Percentiles rank a stretch among this genome's conserved stretches.
Conservation (phyloP, 53 echinoderm and acorn worm genomes). For the Echinometra lucunter region DNA sequence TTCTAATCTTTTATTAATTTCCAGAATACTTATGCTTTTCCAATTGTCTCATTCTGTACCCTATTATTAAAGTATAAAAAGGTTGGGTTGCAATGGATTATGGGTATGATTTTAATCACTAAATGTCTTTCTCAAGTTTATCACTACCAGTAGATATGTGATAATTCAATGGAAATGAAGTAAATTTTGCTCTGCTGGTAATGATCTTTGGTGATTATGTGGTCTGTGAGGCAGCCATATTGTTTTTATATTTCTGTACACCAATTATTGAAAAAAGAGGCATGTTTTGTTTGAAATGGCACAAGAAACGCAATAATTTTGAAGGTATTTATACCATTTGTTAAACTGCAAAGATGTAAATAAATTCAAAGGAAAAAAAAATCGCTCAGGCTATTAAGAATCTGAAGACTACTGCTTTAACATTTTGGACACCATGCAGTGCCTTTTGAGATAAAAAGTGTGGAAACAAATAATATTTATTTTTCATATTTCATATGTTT, state of each 20-base stretch:
- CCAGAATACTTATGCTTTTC: too few species aligned
- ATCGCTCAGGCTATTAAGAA: too few species aligned
- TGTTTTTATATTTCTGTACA: not conserved
- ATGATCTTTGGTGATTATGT: not conserved
- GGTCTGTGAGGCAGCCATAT: not conserved
- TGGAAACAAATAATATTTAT: not conserved
- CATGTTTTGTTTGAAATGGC: not conserved
- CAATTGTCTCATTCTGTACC: not conserved
- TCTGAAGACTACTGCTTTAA: not conserved
- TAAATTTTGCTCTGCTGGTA: not conserved
- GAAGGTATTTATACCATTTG: not conserved
- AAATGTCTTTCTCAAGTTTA: not conserved
- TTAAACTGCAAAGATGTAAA: not conserved
- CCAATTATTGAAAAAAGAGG: not conserved
- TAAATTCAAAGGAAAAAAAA: too few species aligned
- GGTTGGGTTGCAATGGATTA: not conserved
- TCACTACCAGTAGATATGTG: not conserved
- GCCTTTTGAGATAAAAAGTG: not conserved
- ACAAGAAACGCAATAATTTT: not conserved
- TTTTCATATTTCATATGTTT: not conserved
- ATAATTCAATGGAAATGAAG: not conserved
- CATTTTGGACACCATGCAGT: not conserved
- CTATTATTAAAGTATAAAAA: not conserved
- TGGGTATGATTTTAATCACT: not conserved
- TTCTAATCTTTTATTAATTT: too few species aligned